A percentile compares a stretch with the other conserved stretches of the same genome.
Evolutionary conservation across 1,140 invertebrate genomes (phyloP).

Genomic region (Cataglyphis hispanica): DNA sequence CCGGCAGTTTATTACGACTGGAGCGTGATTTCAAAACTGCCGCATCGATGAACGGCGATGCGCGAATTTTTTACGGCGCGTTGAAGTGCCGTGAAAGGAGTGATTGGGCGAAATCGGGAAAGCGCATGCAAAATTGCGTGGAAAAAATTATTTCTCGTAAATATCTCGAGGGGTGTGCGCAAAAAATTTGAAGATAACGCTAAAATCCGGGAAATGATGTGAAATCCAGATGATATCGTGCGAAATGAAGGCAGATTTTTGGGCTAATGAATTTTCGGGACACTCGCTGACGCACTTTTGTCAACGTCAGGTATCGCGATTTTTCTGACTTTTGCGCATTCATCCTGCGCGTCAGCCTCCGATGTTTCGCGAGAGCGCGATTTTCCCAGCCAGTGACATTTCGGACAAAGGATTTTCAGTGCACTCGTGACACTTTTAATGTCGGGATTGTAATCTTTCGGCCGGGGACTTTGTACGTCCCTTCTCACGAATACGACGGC

Average conservation of each 20-base stretch:
- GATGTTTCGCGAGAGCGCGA: not conserved
- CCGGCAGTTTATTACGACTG: slow-evolving; percentile 48
- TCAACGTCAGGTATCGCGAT: slow-evolving; percentile 18
- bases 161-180: not conserved
- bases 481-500: not conserved
- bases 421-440: slow-evolving; percentile 38
- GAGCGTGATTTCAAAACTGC: slow-evolving; percentile 60
- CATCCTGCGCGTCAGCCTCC: not conserved
- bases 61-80: slow-evolving; percentile 26
- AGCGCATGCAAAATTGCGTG: not conserved
- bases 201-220: slow-evolving; percentile 13
- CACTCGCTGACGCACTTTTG: not conserved
- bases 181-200: not conserved
- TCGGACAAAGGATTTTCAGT: slow-evolving; percentile 48
- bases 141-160: slow-evolving; percentile 42
- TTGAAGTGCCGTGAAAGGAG: slow-evolving; percentile 46
- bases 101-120: not conserved
- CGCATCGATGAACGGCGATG: slow-evolving; percentile 49
- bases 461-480: not conserved
- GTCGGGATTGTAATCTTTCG: slow-evolving; percentile 25
- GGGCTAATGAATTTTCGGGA: slow-evolving; percentile 27
- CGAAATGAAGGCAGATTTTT: not conserved
- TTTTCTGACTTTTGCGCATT: slow-evolving; percentile 21
- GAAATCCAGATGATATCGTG: slow-evolving; percentile 7
- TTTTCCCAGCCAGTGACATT: slow-evolving; percentile 9